Evolutionary conservation across 2,888 invertebrate species (phyloP).

Genomic region (Nephrotoma appendiculata): DNA sequence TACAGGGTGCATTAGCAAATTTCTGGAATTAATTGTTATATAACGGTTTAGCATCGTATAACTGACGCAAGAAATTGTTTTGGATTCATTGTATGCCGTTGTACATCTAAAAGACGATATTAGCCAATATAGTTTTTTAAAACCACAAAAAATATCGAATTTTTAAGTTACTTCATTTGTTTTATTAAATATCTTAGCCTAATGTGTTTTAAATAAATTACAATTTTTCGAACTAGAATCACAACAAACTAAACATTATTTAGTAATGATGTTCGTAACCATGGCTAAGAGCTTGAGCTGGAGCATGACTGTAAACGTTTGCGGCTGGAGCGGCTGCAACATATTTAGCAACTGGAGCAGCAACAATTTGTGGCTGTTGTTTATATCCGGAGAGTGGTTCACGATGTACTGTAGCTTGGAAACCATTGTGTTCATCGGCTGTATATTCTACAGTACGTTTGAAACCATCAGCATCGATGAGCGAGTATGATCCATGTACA

Average conservation of each 20-base stretch:
- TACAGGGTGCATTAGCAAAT: too few species aligned
- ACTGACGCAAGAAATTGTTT: too few species aligned
- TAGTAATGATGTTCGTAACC: background rate
- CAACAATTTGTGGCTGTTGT: background rate
- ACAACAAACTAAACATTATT: background rate
- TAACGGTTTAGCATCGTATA: too few species aligned
- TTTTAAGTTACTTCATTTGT: background rate
- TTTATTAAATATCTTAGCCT: background rate
- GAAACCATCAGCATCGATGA: slow-evolving; percentile 37
- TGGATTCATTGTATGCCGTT: too few species aligned
- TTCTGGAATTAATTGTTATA: too few species aligned
- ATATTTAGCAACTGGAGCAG: background rate
- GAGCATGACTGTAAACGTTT: background rate
- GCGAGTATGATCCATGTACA: slow-evolving; percentile 36
- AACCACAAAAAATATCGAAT: too few species aligned
- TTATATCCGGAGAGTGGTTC: slow-evolving; percentile 26
- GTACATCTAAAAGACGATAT: too few species aligned
- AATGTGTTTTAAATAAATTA: background rate
- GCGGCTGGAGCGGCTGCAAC: background rate
- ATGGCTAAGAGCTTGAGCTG: background rate
- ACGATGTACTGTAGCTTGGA: slow-evolving; percentile 37
- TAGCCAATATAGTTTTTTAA: too few species aligned
- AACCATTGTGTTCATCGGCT: slow-evolving; percentile 37
- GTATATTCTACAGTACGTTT: slow-evolving; percentile 37
- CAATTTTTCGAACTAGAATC: background rate